Conservation (phyloP, 2,113 vertebrate genomes). For the Poeciliopsis retropinna region DNA sequence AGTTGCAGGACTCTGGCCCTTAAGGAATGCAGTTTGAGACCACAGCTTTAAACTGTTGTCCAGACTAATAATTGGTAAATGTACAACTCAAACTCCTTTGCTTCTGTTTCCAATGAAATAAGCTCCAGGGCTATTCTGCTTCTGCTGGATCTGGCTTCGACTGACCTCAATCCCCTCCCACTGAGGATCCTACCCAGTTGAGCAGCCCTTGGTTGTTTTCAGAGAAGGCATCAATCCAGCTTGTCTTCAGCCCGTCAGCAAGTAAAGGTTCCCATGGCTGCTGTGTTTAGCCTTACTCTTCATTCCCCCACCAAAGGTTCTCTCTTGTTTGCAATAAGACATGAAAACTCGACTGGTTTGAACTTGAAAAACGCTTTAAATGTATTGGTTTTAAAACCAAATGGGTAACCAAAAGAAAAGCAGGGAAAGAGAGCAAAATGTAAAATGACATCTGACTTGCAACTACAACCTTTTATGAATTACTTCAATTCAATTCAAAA, state of each 20-base stretch:
- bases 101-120: constrained; percentile 12
- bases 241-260: constrained; percentile 44
- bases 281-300: constrained; percentile 67
- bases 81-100: no score
- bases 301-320: constrained; percentile 50
- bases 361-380: constrained; percentile 35
- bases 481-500: neutral
- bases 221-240: constrained; percentile 39
- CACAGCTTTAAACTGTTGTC: no score
- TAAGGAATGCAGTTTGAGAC: no score
- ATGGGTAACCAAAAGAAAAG: no score
- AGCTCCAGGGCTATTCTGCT: constrained; percentile 19
- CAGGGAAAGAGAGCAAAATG: no score
- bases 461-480: neutral
- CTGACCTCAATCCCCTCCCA: constrained; percentile 69
- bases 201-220: constrained; percentile 39
- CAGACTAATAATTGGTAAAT: no score
- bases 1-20: no score
- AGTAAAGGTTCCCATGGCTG: constrained; percentile 41
- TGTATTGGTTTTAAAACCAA: no score
- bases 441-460: neutral
- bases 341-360: constrained; percentile 32
- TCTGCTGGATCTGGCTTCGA: constrained; percentile 35
- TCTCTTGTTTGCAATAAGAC: constrained; percentile 35
- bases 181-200: constrained; percentile 48